Base-by-base conservation (phyloP, 2,113 vertebrate species). In the Strigops habroptila region DNA sequence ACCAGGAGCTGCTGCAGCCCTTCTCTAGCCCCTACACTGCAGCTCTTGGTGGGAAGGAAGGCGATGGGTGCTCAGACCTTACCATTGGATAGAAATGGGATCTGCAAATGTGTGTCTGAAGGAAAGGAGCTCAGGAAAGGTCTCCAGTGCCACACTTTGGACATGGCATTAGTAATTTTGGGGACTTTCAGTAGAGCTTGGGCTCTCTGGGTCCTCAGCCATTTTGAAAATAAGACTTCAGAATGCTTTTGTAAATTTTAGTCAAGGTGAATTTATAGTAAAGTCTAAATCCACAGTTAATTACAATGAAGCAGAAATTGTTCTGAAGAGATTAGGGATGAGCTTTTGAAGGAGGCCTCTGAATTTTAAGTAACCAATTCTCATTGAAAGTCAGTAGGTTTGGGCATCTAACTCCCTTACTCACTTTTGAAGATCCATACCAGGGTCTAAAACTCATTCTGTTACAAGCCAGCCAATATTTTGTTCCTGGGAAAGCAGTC, bases 261-360 rank as follows among this genome's bases (percentile, higher is more conserved):
- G 76, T 78, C 82, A 91, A 83, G 73, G 80, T 83, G 79, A 96
- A 94, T 95, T 95, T 64, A 64, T 91, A 86, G 27, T 52, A 69
- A 74, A 83, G 43, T 63, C 71, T 93, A 96, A 96, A 94, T 86
- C 85, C 86, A 94, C 73, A 74, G 86, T 81, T 94, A 94, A 94
- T 94, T 88, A 92, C 73, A 82, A 52, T 33, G 68, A 95, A 90
- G 90, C 55, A 81, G 87, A 93, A 96, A 88, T 82, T 86, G 68
- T 79, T 95, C 95, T 95, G 90, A 92, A 93, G 86, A 94, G 93
- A 96, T 97, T 93, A 95, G 57, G 60, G 80, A 78, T 92, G 95
- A 94, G 90, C 76, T 96, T 94, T 86, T 92, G 86, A 94, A 96
- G 52, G n/a, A 95, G 60, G 24, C 15, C 44, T 92, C 80, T 88